Conservation (phyloP, 2,113 vertebrate species). For the Marmota monax region DNA sequence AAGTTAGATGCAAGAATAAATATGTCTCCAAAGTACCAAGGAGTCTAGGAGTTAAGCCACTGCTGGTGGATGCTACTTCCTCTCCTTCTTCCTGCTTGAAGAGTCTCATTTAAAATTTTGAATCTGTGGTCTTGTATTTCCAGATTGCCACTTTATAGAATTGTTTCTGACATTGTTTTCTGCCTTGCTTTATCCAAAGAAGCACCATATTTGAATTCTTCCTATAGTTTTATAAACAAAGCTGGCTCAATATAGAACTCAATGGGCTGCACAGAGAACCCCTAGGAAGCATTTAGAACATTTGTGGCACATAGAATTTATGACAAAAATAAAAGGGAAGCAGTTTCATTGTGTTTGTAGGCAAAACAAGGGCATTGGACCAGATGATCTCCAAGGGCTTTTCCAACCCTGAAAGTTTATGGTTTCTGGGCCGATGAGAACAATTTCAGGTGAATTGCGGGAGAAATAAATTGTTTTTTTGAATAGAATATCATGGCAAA, state of each 20-base stretch:
- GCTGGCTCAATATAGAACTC: background rate
- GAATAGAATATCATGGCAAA: background rate
- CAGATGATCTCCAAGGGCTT: slow-evolving; percentile 13
- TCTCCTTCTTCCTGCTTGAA: background rate
- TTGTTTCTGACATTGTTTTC: slow-evolving; percentile 23
- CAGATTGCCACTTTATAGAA: background rate
- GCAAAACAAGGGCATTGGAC: background rate
- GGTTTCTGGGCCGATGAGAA: slow-evolving; percentile 42
- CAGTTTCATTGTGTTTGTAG: slow-evolving; percentile 46
- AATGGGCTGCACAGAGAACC: background rate
- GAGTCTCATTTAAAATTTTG: slow-evolving; percentile 5
- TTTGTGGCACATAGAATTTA: background rate
- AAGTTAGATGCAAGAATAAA: background rate
- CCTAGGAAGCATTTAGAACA: background rate
- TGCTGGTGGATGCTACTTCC: background rate
- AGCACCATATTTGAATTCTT: background rate
- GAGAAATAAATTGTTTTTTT: slow-evolving; percentile 32
- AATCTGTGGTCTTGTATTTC: background rate
- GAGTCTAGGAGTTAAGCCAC: background rate
- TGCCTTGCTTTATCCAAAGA: background rate
- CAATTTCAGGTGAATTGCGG: slow-evolving; percentile 50
- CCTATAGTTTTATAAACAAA: slow-evolving; percentile 24
- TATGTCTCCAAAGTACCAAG: background rate
- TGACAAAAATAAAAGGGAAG: slow-evolving; percentile 51
- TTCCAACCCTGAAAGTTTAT: slow-evolving; percentile 21